Percentiles rank a stretch among this genome's conserved stretches.
Evolutionary conservation across 2,888 invertebrate species (phyloP).

Genomic region (Meiosimyza decipiens): DNA sequence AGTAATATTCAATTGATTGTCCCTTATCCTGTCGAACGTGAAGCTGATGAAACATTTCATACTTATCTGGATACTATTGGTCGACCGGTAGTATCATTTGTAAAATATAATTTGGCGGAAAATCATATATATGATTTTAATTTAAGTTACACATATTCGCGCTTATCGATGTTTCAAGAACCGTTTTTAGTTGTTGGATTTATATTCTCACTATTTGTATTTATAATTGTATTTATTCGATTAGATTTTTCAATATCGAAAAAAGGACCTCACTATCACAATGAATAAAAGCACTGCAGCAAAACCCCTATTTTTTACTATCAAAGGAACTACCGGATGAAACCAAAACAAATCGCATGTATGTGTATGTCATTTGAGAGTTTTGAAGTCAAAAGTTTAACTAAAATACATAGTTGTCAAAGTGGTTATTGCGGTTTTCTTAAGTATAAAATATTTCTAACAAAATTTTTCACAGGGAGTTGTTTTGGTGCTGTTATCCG

Average conservation of each 20-base stretch:
- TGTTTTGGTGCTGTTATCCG: no score
- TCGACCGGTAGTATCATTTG: constrained; percentile 86
- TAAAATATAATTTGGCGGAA: constrained; percentile 89
- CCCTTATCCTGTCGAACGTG: constrained; percentile 83
- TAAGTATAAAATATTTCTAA: no score
- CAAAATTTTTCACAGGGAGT: no score
- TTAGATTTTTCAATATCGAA: constrained; percentile 94
- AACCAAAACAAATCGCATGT: no score
- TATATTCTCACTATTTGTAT: constrained; percentile 88
- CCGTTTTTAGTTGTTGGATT: constrained; percentile 90
- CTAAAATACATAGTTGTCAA: no score
- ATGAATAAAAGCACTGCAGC: constrained; percentile 61
- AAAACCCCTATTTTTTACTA: no score
- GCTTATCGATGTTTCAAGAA: constrained; percentile 89
- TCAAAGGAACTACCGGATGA: no score
- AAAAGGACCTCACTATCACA: constrained; percentile 68
- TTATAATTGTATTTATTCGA: constrained; percentile 93
- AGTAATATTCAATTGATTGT: constrained; percentile 82
- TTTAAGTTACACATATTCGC: constrained; percentile 88
- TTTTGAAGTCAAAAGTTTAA: no score
- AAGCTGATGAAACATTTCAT: constrained; percentile 81
- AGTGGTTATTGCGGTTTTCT: no score
- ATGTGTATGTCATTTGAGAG: no score
- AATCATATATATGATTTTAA: constrained; percentile 96
- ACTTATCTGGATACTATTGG: constrained; percentile 97